Evolutionary conservation across 2,888 invertebrate genomes (phyloP).

Genomic region (Erpobdella octoculata): DNA sequence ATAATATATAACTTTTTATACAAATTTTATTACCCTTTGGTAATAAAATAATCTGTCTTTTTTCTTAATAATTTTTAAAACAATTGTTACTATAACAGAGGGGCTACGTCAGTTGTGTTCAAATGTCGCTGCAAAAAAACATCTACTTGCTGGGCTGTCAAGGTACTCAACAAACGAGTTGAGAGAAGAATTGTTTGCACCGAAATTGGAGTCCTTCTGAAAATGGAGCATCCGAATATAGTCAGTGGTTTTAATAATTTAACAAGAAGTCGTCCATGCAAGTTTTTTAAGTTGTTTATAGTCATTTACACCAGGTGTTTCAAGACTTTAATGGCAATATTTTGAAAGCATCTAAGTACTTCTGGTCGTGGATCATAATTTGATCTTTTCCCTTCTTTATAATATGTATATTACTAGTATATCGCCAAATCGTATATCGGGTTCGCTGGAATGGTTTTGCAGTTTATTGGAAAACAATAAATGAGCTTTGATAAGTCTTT

Average conservation of each 20-base stretch:
- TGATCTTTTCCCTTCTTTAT: neutral
- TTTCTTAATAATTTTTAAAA: too few relatives aligned
- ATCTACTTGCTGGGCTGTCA: constrained; percentile 44
- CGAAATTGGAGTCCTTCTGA: constrained; percentile 44
- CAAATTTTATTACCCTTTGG: too few relatives aligned
- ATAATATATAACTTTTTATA: too few relatives aligned
- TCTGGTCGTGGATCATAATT: too few relatives aligned
- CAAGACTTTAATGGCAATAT: neutral
- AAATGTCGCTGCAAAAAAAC: constrained; percentile 45
- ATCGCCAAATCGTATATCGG: too few relatives aligned
- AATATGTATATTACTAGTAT: neutral
- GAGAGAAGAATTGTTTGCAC: constrained; percentile 45
- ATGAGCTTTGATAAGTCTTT: too few relatives aligned
- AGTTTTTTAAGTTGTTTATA: neutral
- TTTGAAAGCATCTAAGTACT: too few relatives aligned
- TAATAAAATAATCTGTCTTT: too few relatives aligned
- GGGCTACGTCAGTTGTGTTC: constrained; percentile 47
- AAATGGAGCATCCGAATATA: constrained; percentile 30
- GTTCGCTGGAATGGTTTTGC: too few relatives aligned
- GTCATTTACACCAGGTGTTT: neutral
- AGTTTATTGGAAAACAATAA: too few relatives aligned
- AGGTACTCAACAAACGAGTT: constrained; percentile 48
- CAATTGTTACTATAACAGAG: too few relatives aligned
- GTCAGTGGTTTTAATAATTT: constrained; percentile 24
- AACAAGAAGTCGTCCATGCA: neutral